Base-by-base conservation (phyloP, 2,797 vertebrate genomes). In the Euphonia xanthogaster region DNA sequence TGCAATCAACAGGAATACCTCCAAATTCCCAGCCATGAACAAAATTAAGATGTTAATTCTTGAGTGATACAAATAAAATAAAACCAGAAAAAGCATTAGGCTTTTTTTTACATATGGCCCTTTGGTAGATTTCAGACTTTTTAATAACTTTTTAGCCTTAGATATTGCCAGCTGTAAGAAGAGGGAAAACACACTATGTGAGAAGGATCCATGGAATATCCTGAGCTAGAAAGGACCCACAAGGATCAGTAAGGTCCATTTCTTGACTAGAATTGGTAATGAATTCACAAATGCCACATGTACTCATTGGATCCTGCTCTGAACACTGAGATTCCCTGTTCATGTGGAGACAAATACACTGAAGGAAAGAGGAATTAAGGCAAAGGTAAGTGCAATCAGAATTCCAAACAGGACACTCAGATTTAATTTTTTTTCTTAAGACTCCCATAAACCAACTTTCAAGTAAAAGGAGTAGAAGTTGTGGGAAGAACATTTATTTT, bases 401-500 rank as follows among this genome's bases (percentile, higher is more conserved):
- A 58, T 89, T 86, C 79, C 22, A 51, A 73, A 62, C 3, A 23
- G 33, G 30, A 85, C 11, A 21, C 14, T 30, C 50, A 4, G 3
- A 48, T 68, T 21, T 10, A 3, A 48, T 14, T 18, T 13, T n/a
- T 19, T 18, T 10, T 35, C 57, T 44, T 37, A 33, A 44, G 5
- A 70, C 25, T 53, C 68, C 13, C 13, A 88, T 20, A 62, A 95
- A 50, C 18, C 12, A 44, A 9, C 35, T 86, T 31, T 24, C 22
- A 90, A 73, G 28, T 25, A 58, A 68, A 66, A 57, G 33, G 24
- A 44, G 30, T 4, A 63, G 23, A 35, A 61, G 19, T 58, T 31
- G 24, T 67, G 48, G 74, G 68, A 88, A 88, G 80, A 67, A 47
- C 55, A 86, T 71, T 78, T 91, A 54, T 76, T 86, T 76, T 39